Evolutionary conservation across 2,888 invertebrate species (phyloP), one percentile per base, ranked within the genome.

Genomic region (Xestia sexstrigata): DNA sequence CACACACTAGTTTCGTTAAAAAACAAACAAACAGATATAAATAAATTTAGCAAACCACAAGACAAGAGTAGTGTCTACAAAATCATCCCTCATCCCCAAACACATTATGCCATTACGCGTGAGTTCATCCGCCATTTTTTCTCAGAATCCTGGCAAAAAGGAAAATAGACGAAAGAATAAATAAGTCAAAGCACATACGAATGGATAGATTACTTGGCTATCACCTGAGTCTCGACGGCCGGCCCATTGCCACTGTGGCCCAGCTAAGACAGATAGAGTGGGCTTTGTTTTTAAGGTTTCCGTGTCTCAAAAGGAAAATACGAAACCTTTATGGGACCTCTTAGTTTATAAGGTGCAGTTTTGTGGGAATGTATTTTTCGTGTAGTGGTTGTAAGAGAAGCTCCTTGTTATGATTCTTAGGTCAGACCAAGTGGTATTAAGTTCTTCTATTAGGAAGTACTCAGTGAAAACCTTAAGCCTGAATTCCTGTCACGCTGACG

Each of bases 181-280:
- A 85, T 81, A 85, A 83, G 83, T 85, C 75, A 68, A 80, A 68
- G 55, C 83, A 85, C 69, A 82, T 55, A 70, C 80, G 62, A 71
- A 83, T 62, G 35, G 70, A 74, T 79, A 73, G 62, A 76, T 85
- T 75, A 85, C 74, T 73, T 72, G 63, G 68, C 66, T 69, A 85
- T 85, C 85, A 81, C 69, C 78, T 85, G 81, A 17, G 66, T 66
- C 52, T 35, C 47, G 58, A 74, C 20, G 49, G 70, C 8, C 20
- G 49, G 70, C 8, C 70, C 49, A 26, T 75, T 70, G 66, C 17
- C 52, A 63, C 58, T 23, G 49, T 69, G 26, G 66, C 26, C 52
- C 60, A 66, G 66, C 39, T 69, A 62, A 74, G 65, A 80, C 39
- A 71, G 66, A 83, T 78, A 75, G 68, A 68, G n/a, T n/a, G 8